Evolutionary conservation across 2,797 vertebrate species (phyloP).

Genomic region (Crax fasciolata): DNA sequence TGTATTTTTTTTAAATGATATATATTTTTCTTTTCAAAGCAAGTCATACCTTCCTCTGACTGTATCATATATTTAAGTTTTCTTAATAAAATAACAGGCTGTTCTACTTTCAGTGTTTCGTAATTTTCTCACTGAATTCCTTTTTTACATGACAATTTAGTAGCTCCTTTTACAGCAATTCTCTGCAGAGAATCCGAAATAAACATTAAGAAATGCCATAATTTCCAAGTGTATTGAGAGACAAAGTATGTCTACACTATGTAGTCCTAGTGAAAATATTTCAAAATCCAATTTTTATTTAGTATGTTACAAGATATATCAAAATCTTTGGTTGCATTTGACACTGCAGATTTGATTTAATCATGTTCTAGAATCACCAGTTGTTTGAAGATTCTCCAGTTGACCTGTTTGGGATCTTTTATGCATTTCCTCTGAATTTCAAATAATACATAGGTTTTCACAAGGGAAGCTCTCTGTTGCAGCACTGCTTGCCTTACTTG

Average conservation of each 20-base stretch:
- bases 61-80: neutral
- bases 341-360: conserved; percentile 13
- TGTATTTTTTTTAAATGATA: neutral
- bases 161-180: neutral
- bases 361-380: conserved; percentile 19
- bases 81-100: neutral
- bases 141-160: neutral
- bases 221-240: conserved; percentile 23
- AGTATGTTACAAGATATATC: neutral
- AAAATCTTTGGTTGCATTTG: conserved; percentile 28
- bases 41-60: neutral
- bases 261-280: conserved; percentile 11
- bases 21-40: neutral
- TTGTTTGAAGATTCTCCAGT: conserved; percentile 4
- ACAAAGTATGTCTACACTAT: neutral
- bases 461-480: neutral
- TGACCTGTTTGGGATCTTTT: neutral
- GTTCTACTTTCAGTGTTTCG: neutral
- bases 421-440: neutral
- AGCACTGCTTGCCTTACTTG: neutral
- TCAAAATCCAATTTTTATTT: neutral
- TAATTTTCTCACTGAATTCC: conserved; percentile 2
- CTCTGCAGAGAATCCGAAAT: conserved; percentile 29
- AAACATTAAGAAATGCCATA: neutral
- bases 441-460: neutral